Base-by-base conservation (phyloP, 2,888 invertebrate species). In the Epinotia demarniana region DNA sequence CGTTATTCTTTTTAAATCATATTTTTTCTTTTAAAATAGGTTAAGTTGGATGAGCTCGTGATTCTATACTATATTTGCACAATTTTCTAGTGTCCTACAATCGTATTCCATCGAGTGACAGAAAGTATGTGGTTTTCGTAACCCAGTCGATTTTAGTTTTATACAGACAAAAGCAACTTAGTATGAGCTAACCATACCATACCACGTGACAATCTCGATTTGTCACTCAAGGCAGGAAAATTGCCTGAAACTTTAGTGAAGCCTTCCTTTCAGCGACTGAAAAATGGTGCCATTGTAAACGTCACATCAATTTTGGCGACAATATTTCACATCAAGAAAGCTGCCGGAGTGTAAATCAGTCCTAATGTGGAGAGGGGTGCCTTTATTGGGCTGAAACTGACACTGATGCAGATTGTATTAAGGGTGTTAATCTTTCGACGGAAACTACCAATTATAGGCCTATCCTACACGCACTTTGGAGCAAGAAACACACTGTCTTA, bases 301-400 rank as follows among this genome's bases (percentile, higher is more conserved):
- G 75, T 75, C 75, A 72, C 72, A 62, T 66, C 75, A 75, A 75
- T 75, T 75, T 67, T 57, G 57, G 55, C 75, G 61, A 67, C 75
- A 75, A 72, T 75, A 75, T 75, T 75, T 75, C 72, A 75, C 71
- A 62, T 72, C 55, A 63, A 62, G 67, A 57, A 70, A 8, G 67
- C 60, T 18, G 69, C 49, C 39, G 43, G 69, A 2, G 46, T 55
- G 70, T 68, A 75, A 77, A 75, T 72, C 67, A 77, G 53, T 58
- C 67, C 27, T 71, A 67, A 77, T 70, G 64, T 13, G 74, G 57
- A 57, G 57, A 57, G 12, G 55, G 58, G 33, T 53, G 19, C 60
- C 62, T 57, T 61, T 19, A 57, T 57, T 39, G 33, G 53, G n/a
- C 63, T 53, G 64, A 75, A n/a, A 58, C 63, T 62, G 63, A 64